phyloP scores from a whole-genome alignment of 1,140 invertebrate species.

The Caerostris extrusa region DNA sequence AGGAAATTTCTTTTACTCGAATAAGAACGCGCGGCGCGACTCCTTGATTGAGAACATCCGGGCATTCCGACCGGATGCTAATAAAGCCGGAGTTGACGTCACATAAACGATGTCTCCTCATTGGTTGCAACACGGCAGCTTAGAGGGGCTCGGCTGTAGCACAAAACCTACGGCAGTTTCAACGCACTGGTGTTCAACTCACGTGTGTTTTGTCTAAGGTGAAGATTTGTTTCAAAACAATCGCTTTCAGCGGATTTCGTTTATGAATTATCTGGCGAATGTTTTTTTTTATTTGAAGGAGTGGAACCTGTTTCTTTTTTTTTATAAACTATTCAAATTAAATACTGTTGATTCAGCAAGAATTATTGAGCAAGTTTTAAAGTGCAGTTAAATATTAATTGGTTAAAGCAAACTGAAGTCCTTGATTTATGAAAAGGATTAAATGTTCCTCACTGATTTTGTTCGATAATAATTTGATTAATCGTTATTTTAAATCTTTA shows the following conservation, averaged over 20 bases:
- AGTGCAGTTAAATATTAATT: no score
- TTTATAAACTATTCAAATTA: no score
- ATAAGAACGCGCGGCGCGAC: conserved; percentile 42
- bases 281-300: no score
- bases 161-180: background rate
- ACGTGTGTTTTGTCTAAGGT: conserved; percentile 2
- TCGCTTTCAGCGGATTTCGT: background rate
- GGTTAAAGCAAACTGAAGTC: no score
- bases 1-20: conserved; percentile 65
- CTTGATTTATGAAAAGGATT: no score
- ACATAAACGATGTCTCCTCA: conserved; percentile 34
- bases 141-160: conserved; percentile 9
- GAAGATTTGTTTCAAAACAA: background rate
- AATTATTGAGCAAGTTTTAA: no score
- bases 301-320: no score
- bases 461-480: no score
- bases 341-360: no score
- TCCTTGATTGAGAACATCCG: conserved; percentile 68
- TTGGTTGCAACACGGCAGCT: background rate
- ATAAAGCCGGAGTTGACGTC: conserved; percentile 56
- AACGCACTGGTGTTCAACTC: background rate
- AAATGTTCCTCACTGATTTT: no score
- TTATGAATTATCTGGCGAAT: background rate
- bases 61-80: conserved; percentile 54
- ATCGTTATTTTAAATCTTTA: no score